A percentile compares a stretch with the other conserved stretches of the same genome.
These are phyloP conservation scores for Acanthurus leucopareius DNA, from an alignment of 2,797 vertebrate species.

Conservation along the genomic window DNA sequence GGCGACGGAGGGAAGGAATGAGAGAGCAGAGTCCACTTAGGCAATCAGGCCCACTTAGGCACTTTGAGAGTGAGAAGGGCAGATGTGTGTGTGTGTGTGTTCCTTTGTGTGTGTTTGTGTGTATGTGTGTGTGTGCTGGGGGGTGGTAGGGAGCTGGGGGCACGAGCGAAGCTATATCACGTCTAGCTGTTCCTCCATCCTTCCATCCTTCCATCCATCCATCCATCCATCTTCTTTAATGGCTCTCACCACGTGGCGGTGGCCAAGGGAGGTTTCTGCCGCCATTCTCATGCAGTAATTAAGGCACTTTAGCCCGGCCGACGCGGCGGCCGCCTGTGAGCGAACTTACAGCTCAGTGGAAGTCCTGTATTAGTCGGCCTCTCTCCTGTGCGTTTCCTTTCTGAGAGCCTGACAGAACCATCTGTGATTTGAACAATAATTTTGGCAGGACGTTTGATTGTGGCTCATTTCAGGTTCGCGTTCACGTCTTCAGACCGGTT, in stretches of 20 bases:
- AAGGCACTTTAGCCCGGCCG: slow-evolving; percentile 80
- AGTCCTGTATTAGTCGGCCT: slow-evolving; percentile 52
- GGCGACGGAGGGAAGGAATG: slow-evolving; percentile 69
- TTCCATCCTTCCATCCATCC: slow-evolving; percentile 67
- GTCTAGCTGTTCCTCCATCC: slow-evolving; percentile 69
- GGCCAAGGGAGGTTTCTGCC: slow-evolving; percentile 69
- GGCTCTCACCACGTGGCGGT: slow-evolving; percentile 70
- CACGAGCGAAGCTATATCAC: slow-evolving; percentile 67
- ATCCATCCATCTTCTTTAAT: slow-evolving; percentile 84
- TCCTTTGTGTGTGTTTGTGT: slow-evolving; percentile 14
- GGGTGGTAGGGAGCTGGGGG: slow-evolving; percentile 27
- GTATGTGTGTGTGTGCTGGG: slow-evolving; percentile 14
- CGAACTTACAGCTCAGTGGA: slow-evolving; percentile 73
- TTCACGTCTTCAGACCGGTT: neutral
- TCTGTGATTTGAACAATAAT: slow-evolving; percentile 38
- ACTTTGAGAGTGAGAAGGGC: slow-evolving; percentile 77
- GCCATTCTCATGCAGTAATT: slow-evolving; percentile 83
- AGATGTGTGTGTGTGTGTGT: slow-evolving; percentile 40
- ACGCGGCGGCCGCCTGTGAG: slow-evolving; percentile 69
- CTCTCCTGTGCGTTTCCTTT: slow-evolving; percentile 46
- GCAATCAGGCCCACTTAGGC: slow-evolving; percentile 86
- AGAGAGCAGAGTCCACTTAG: slow-evolving; percentile 80
- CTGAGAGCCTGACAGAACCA: slow-evolving; percentile 53
- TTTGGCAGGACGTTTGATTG: slow-evolving; percentile 33
- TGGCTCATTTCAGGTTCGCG: neutral